These are phyloP conservation scores for Platysteira castanea DNA, from an alignment of 2,113 vertebrate genomes.

Conservation along the genomic window DNA sequence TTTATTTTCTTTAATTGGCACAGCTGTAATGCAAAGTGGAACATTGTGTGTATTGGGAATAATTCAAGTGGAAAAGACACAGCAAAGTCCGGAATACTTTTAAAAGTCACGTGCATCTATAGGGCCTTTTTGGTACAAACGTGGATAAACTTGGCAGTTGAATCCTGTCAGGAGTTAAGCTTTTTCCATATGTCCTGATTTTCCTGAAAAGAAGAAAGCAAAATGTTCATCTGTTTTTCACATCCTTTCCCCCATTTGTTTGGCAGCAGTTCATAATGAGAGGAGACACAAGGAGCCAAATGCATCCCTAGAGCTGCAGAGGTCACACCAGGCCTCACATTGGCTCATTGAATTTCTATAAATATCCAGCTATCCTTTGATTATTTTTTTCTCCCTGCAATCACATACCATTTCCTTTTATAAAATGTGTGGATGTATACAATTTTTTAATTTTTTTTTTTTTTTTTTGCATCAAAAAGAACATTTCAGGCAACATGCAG, in stretches of 20 bases:
- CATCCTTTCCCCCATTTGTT: not conserved
- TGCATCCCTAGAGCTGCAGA: not conserved
- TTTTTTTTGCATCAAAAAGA: not conserved
- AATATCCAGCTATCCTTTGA: not conserved
- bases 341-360: not conserved
- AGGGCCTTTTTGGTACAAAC: not conserved
- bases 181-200: slow-evolving; percentile 56
- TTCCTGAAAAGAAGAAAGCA: slow-evolving; percentile 52
- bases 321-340: slow-evolving; percentile 8
- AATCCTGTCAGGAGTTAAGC: not conserved
- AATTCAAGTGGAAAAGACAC: slow-evolving; percentile 16
- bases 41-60: not conserved
- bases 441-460: not conserved
- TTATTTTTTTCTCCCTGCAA: not conserved
- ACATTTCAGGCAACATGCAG: not conserved
- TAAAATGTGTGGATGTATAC: not conserved
- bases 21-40: not conserved
- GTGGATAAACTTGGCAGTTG: slow-evolving; percentile 27
- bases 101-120: slow-evolving; percentile 3
- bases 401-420: not conserved
- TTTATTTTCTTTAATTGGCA: slow-evolving; percentile 36
- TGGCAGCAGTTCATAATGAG: slow-evolving; percentile 27
- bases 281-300: not conserved
- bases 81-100: not conserved
- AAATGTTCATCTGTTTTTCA: slow-evolving; percentile 33